phyloP scores from a whole-genome alignment of 2,888 invertebrate genomes.

The Bursaphelenchus okinawaensis region DNA sequence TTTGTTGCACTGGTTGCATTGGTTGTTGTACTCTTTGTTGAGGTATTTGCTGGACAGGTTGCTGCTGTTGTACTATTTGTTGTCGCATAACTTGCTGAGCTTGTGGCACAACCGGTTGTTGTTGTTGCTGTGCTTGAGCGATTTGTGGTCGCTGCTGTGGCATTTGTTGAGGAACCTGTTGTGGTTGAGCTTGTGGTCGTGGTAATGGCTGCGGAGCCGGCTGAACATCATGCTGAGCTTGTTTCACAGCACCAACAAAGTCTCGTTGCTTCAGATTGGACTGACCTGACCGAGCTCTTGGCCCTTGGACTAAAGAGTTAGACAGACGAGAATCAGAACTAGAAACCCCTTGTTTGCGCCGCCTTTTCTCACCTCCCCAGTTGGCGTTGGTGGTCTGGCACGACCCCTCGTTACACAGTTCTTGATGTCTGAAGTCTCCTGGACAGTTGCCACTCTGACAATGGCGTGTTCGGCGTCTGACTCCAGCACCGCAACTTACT shows the following conservation, averaged over 20 bases:
- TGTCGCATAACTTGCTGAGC: background rate
- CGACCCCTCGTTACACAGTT: constrained; percentile 46
- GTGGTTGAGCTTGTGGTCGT: background rate
- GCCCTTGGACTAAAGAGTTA: background rate
- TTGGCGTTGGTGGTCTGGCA: constrained; percentile 48
- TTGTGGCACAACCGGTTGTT: background rate
- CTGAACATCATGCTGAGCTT: background rate
- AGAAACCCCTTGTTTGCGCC: background rate
- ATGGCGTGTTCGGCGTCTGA: constrained; percentile 43
- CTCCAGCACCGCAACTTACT: constrained; percentile 52
- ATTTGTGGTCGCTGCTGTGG: background rate
- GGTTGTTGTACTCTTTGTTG: too few species aligned
- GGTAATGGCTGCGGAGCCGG: background rate
- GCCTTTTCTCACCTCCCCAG: constrained; percentile 52
- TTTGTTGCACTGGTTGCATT: too few species aligned
- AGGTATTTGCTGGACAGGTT: background rate
- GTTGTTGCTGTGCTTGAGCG: background rate
- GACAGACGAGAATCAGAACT: background rate
- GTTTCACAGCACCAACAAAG: too few species aligned
- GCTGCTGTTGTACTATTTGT: background rate
- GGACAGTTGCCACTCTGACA: constrained; percentile 51
- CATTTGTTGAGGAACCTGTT: background rate
- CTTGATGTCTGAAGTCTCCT: constrained; percentile 41
- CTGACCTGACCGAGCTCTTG: background rate
- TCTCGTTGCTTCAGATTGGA: background rate